Percentiles rank a stretch among this genome's conserved stretches.
Evolutionary conservation across 30 jellyfish, hydroid and myxozoan species (phyloP).

Genomic region (Morbakka virulenta): DNA sequence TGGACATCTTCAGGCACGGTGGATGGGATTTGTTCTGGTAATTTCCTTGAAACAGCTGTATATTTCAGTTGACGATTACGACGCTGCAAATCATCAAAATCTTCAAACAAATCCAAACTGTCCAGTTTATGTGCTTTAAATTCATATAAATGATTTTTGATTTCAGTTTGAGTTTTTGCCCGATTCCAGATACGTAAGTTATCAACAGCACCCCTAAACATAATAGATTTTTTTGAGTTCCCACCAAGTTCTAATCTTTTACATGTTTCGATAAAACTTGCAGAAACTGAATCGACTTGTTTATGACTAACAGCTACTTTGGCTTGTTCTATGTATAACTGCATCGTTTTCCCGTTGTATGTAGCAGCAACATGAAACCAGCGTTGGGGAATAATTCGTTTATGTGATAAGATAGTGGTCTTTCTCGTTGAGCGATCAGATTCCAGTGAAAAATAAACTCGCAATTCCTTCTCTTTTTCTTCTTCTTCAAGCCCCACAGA

Average conservation of each 20-base stretch:
- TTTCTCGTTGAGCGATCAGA: conserved; percentile 26
- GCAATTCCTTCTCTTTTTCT: conserved; percentile 17
- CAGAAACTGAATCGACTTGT: conserved; percentile 52
- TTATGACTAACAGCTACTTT: conserved; percentile 70
- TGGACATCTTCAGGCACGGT: conserved; percentile 41
- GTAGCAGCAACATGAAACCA: conserved; percentile 89
- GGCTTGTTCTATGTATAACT: conserved; percentile 68
- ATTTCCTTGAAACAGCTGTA: conserved; percentile 27
- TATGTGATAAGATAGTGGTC: conserved; percentile 26
- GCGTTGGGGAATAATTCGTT: conserved; percentile 10
- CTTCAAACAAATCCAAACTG: conserved; percentile 31
- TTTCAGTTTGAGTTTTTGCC: conserved; percentile 67
- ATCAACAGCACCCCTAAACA: conserved; percentile 77
- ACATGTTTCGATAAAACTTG: conserved; percentile 36
- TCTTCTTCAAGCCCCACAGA: conserved; percentile 44
- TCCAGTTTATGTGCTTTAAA: background rate
- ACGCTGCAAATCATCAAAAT: conserved; percentile 25
- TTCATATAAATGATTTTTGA: conserved; percentile 14
- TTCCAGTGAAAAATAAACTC: conserved; percentile 54
- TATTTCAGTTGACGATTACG: conserved; percentile 11
- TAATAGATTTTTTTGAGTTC: conserved; percentile 36
- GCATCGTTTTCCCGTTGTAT: conserved; percentile 65
- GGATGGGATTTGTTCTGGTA: conserved; percentile 40
- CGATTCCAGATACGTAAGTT: conserved; percentile 58
- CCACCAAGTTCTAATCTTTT: conserved; percentile 79